Conservation (phyloP, 1,140 invertebrate species). For the Apolygus lucorum region DNA sequence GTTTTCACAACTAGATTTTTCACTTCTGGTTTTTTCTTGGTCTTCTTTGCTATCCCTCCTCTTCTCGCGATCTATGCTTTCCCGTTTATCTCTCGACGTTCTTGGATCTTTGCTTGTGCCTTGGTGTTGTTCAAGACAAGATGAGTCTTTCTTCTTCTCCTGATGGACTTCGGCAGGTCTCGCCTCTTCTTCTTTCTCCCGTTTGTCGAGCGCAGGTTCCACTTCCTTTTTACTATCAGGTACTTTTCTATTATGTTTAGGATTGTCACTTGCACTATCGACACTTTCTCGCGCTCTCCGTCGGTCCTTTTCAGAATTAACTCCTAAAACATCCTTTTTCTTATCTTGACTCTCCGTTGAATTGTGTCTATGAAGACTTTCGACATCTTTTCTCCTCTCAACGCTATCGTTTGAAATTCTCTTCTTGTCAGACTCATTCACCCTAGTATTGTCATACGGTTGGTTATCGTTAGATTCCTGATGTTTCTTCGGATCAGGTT, state of each 20-base stretch:
- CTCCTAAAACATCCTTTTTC: slow-evolving; percentile 32
- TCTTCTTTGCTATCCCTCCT: slow-evolving; percentile 23
- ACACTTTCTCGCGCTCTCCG: slow-evolving; percentile 31
- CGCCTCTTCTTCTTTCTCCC: slow-evolving; percentile 23
- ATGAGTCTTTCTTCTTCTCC: slow-evolving; percentile 14
- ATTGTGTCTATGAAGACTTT: slow-evolving; percentile 25
- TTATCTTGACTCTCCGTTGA: slow-evolving; percentile 27
- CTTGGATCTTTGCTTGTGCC: slow-evolving; percentile 12
- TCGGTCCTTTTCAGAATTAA: slow-evolving; percentile 32
- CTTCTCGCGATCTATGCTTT: slow-evolving; percentile 5
- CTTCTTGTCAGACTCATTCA: slow-evolving; percentile 20
- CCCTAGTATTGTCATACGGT: slow-evolving; percentile 5
- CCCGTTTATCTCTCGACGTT: slow-evolving; percentile 22
- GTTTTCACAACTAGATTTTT: slow-evolving; percentile 8
- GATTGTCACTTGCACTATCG: slow-evolving; percentile 30
- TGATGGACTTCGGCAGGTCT: slow-evolving; percentile 6
- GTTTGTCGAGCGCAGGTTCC: slow-evolving; percentile 20
- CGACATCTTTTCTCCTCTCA: slow-evolving; percentile 28
- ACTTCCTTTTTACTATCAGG: slow-evolving; percentile 31
- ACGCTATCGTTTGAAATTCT: slow-evolving; percentile 24
- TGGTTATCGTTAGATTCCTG: neutral
- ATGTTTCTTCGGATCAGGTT: neutral
- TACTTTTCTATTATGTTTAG: slow-evolving; percentile 32
- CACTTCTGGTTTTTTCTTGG: slow-evolving; percentile 19
- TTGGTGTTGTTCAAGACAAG: neutral